Conservation (phyloP, 2,113 vertebrate genomes). For the Edolisoma coerulescens region DNA sequence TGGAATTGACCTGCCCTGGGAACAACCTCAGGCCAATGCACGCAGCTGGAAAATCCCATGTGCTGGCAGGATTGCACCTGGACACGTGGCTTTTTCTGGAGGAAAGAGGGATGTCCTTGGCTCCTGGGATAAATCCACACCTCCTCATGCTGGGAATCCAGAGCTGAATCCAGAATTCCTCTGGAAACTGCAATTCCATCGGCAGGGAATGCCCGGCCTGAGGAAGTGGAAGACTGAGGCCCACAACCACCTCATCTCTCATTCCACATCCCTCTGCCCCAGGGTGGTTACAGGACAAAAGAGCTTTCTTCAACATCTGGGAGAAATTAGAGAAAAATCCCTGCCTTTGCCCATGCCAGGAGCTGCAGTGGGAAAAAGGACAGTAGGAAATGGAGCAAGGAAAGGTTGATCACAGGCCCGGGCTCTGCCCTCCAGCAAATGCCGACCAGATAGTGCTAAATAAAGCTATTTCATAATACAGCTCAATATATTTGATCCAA, state of each 20-base stretch:
- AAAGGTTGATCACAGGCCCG: neutral
- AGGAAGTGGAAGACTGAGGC: neutral
- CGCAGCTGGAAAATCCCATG: neutral
- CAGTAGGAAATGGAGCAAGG: neutral
- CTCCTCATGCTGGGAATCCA: neutral
- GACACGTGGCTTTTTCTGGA: neutral
- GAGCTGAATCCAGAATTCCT: neutral
- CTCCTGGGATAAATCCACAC: neutral
- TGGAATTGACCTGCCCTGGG: neutral
- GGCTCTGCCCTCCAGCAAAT: neutral
- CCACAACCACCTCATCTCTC: neutral
- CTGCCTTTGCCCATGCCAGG: neutral
- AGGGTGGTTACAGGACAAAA: neutral
- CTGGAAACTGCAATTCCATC: neutral
- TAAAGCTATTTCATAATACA: neutral
- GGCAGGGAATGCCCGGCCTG: neutral
- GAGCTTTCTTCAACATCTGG: slow-evolving; percentile 13
- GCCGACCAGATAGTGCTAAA: neutral
- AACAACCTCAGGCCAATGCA: neutral
- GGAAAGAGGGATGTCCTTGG: neutral
- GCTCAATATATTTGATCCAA: neutral
- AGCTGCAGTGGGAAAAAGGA: neutral
- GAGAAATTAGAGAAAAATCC: neutral
- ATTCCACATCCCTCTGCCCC: neutral
- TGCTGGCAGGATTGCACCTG: neutral